Conservation (phyloP, 2,797 vertebrate species). For the Dryobates pubescens region DNA sequence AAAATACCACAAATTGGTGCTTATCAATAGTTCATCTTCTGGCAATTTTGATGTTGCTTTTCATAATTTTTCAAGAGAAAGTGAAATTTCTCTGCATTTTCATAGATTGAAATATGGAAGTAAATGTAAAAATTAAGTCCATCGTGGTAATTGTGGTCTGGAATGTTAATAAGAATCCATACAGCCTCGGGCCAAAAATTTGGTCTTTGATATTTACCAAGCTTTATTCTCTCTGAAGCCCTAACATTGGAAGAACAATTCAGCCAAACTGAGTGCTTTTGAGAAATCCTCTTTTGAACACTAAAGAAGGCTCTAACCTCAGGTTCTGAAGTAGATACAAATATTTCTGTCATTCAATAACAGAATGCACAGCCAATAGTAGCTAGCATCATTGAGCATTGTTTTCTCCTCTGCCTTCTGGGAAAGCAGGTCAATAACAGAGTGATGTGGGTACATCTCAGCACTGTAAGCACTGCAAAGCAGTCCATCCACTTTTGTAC, state of each 20-base stretch:
- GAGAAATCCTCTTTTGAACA: background rate
- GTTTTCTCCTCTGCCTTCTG: background rate
- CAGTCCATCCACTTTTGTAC: background rate
- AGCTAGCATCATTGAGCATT: background rate
- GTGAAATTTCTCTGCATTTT: background rate
- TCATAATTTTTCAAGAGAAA: background rate
- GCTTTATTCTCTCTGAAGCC: background rate
- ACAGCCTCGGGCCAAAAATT: background rate
- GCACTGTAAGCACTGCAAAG: background rate
- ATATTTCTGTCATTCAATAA: background rate
- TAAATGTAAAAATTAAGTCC: background rate
- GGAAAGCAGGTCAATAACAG: background rate
- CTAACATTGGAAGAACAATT: background rate
- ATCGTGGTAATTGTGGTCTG: background rate
- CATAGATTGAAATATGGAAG: background rate
- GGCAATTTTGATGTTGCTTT: background rate
- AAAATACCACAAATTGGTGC: fast-evolving
- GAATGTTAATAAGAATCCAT: background rate
- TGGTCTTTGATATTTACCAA: background rate
- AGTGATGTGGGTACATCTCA: background rate
- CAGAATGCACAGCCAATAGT: background rate
- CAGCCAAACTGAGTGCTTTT: background rate
- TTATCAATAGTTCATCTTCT: background rate
- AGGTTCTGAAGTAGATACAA: background rate
- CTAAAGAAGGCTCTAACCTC: background rate